Conservation (phyloP, 2,888 invertebrate genomes). For the Atrina japonica region DNA sequence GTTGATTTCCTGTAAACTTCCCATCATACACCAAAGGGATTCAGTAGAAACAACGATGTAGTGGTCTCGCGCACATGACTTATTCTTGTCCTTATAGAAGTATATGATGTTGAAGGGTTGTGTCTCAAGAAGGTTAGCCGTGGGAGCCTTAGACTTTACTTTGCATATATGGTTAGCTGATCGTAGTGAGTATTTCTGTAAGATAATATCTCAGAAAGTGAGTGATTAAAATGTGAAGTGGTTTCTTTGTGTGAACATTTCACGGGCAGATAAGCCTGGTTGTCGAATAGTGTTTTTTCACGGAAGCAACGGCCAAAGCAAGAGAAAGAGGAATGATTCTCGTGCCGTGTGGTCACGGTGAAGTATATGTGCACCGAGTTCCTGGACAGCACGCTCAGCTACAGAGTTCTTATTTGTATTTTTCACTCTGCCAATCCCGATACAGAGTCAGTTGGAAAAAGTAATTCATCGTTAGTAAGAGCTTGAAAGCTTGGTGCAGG, state of each 20-base stretch:
- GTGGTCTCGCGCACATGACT: conserved; percentile 37
- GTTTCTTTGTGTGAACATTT: conserved; percentile 15
- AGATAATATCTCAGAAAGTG: conserved; percentile 7
- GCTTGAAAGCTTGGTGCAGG: conserved; percentile 12
- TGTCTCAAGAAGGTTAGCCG: no score
- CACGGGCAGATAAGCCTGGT: conserved; percentile 1
- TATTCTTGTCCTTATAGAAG: conserved; percentile 40
- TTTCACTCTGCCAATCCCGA: background rate
- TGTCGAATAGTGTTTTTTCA: conserved; percentile 8
- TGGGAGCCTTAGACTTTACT: no score
- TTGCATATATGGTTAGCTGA: background rate
- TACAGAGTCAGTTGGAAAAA: background rate
- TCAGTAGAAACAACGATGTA: conserved; percentile 47
- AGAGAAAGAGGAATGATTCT: background rate
- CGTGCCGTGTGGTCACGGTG: background rate
- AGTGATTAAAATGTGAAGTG: conserved; percentile 10
- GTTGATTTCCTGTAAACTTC: conserved; percentile 5
- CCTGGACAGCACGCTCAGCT: conserved; percentile 5
- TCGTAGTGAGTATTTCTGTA: background rate
- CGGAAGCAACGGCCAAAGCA: background rate
- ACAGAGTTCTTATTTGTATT: conserved; percentile 18
- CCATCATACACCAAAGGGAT: conserved; percentile 17
- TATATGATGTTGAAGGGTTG: no score
- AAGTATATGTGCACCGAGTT: conserved; percentile 7
- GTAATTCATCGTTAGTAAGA: background rate